Percentiles rank a stretch among this genome's conserved stretches.
These are phyloP conservation scores for Anoplophora glabripennis DNA, from an alignment of 1,140 invertebrate genomes.

Conservation along the genomic window DNA sequence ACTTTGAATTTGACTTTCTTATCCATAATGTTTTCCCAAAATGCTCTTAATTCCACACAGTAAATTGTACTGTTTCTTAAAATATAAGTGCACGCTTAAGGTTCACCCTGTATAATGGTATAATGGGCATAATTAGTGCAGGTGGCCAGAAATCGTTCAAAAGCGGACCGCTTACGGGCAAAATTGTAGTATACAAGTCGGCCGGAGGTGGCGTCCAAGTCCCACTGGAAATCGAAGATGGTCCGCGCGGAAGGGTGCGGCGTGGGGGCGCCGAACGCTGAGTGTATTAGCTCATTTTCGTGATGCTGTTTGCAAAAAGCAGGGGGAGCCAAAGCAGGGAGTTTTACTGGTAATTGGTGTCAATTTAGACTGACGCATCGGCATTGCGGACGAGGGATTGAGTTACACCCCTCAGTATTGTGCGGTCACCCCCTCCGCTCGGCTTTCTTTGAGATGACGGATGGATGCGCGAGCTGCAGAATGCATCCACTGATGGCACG, in stretches of 20 bases:
- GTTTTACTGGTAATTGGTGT: slow-evolving; percentile 70
- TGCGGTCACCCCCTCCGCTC: slow-evolving; percentile 30
- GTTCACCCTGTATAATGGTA: too few species aligned
- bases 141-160: too few species aligned
- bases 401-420: slow-evolving; percentile 42
- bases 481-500: too few species aligned
- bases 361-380: slow-evolving; percentile 59
- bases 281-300: slow-evolving; percentile 49
- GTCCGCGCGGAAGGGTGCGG: slow-evolving; percentile 15
- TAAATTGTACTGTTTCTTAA: too few species aligned
- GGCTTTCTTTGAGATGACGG: slow-evolving; percentile 23
- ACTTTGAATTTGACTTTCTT: too few species aligned
- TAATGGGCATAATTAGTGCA: too few species aligned
- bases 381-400: slow-evolving; percentile 44
- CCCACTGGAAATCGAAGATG: slow-evolving; percentile 10
- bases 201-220: too few species aligned
- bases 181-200: too few species aligned
- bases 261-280: slow-evolving; percentile 26
- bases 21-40: too few species aligned
- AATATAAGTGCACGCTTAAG: too few species aligned
- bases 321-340: slow-evolving; percentile 52
- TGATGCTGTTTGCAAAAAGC: slow-evolving; percentile 47
- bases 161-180: too few species aligned
- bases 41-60: too few species aligned
- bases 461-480: slow-evolving; percentile 7